A percentile compares a stretch with the other conserved stretches of the same genome.
Evolutionary conservation across 2,113 vertebrate genomes (phyloP).

Genomic region (Bettongia penicillata): DNA sequence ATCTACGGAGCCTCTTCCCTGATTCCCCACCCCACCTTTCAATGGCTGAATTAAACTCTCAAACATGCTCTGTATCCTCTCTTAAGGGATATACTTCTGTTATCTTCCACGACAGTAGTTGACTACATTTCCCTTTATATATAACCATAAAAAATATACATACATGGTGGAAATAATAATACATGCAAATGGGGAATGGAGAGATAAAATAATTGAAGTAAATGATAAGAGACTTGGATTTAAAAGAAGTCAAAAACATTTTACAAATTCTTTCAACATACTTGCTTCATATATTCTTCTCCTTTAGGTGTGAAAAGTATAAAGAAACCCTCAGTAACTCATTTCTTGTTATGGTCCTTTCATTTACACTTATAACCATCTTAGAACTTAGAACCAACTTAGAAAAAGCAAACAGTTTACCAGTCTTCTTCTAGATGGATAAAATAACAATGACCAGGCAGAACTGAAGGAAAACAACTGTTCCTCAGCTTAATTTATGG

Average conservation of each 20-base stretch:
- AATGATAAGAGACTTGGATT: background rate
- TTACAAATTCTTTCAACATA: background rate
- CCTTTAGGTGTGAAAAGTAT: constrained; percentile 21
- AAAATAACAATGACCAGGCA: background rate
- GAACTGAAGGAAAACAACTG: background rate
- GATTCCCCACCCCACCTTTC: background rate
- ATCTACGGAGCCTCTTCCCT: background rate
- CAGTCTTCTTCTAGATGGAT: background rate
- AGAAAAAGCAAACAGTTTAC: constrained; percentile 1
- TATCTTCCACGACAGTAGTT: constrained; percentile 9
- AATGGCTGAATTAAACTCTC: background rate
- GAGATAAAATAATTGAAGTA: background rate
- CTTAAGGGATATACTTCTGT: background rate
- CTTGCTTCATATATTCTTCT: constrained; percentile 29
- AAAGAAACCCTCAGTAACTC: background rate
- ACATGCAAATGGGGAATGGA: background rate
- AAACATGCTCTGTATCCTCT: background rate
- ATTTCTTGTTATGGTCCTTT: background rate
- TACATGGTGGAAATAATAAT: background rate
- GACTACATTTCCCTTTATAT: background rate
- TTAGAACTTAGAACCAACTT: too few relatives aligned
- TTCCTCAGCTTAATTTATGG: constrained; percentile 34
- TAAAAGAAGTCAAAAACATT: background rate
- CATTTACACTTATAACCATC: background rate
- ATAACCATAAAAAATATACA: constrained; percentile 16